Conservation (phyloP, 2,888 invertebrate species). For the Carabus problematicus region DNA sequence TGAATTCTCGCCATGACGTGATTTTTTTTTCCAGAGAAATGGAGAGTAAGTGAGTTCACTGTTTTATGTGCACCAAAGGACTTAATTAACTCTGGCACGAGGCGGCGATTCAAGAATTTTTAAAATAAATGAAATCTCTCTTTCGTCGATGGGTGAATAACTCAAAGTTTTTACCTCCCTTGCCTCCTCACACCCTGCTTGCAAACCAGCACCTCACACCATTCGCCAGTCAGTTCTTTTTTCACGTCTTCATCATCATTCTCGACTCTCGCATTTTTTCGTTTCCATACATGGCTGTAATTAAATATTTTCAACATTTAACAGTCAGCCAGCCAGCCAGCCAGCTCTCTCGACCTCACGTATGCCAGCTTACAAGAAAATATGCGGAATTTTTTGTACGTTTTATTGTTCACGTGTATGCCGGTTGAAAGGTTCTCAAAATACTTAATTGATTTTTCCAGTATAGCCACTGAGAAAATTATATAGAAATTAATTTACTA, state of each 20-base stretch:
- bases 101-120: constrained; percentile 42
- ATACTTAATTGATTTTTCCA: too few relatives aligned
- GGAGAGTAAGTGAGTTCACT: constrained; percentile 16
- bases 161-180: constrained; percentile 34
- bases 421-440: too few relatives aligned
- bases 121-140: constrained; percentile 41
- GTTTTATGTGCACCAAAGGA: constrained; percentile 41
- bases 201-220: constrained; percentile 6
- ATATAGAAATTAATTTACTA: too few relatives aligned
- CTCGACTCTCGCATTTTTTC: constrained; percentile 29
- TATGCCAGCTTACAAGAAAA: too few relatives aligned
- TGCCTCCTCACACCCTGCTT: too few relatives aligned
- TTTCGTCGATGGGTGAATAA: constrained; percentile 40
- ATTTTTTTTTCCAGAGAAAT: constrained; percentile 37
- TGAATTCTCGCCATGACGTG: constrained; percentile 22
- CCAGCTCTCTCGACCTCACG: too few relatives aligned
- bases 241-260: constrained; percentile 30
- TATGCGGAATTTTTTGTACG: too few relatives aligned
- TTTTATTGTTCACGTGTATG: too few relatives aligned
- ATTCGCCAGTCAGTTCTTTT: constrained; percentile 23
- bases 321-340: too few relatives aligned
- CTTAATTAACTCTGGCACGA: constrained; percentile 37
- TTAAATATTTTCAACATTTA: constrained; percentile 35
- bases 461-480: too few relatives aligned
- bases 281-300: constrained; percentile 29